Evolutionary conservation across 2,888 invertebrate genomes (phyloP).

Genomic region (Thalpophila matura): DNA sequence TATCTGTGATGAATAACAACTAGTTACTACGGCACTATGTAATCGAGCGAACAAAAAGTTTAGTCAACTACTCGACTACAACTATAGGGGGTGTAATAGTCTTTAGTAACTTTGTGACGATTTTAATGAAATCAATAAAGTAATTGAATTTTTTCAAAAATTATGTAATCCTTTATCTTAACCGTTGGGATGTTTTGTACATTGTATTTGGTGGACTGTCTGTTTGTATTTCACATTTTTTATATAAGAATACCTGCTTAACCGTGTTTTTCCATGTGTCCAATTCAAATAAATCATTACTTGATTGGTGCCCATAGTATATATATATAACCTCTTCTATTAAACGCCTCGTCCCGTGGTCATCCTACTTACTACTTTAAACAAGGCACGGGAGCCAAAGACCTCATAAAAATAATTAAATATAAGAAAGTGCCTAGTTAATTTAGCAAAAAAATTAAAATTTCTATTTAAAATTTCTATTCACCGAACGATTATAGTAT

Average conservation of each 20-base stretch:
- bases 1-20: slow-evolving; percentile 44
- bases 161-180: slow-evolving; percentile 79
- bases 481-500: not conserved
- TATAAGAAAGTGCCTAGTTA: slow-evolving; percentile 3
- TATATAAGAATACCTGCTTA: too few relatives aligned
- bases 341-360: not conserved
- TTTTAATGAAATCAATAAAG: slow-evolving; percentile 83
- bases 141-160: slow-evolving; percentile 81
- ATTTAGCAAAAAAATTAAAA: not conserved
- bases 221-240: slow-evolving; percentile 57
- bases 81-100: slow-evolving; percentile 37
- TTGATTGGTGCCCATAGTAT: not conserved
- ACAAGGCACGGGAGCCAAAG: not conserved
- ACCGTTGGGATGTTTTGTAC: slow-evolving; percentile 77
- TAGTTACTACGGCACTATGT: slow-evolving; percentile 8
- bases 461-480: not conserved
- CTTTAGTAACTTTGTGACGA: slow-evolving; percentile 77
- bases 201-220: slow-evolving; percentile 61
- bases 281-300: too few relatives aligned
- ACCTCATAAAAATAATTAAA: not conserved
- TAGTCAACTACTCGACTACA: slow-evolving; percentile 35
- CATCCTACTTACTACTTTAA: too few relatives aligned
- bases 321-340: not conserved
- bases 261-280: too few relatives aligned
- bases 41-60: slow-evolving; percentile 23